Evolutionary conservation across 2,797 vertebrate species (phyloP).

Genomic region (Podargus strigoides): DNA sequence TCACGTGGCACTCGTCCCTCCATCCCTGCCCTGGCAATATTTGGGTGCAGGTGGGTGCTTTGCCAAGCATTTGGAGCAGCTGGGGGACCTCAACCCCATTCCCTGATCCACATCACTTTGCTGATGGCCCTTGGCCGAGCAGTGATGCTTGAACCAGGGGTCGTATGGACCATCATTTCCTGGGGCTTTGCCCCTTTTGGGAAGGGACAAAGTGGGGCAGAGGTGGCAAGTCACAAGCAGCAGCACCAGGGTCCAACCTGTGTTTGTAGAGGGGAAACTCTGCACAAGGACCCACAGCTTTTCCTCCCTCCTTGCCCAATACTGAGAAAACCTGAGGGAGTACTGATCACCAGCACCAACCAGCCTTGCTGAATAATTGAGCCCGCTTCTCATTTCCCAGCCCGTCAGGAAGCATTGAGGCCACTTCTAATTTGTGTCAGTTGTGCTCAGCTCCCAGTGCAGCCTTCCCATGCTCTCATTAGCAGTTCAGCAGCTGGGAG

Average conservation of each 20-base stretch:
- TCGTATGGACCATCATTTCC: not conserved
- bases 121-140: not conserved
- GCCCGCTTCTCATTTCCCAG: not conserved
- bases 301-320: not conserved
- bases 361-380: not conserved
- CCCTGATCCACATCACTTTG: not conserved
- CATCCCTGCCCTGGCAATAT: not conserved
- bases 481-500: accelerated
- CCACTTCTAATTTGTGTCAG: not conserved
- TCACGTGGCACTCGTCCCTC: not conserved
- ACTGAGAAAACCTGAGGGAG: not conserved
- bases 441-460: not conserved
- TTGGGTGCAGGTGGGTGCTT: not conserved
- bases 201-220: not conserved
- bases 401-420: not conserved
- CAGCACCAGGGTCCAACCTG: not conserved
- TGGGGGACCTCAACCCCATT: not conserved
- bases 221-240: not conserved
- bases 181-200: not conserved
- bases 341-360: not conserved
- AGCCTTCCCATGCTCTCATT: not conserved
- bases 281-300: not conserved
- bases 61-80: not conserved
- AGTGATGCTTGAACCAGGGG: not conserved
- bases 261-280: not conserved